Evolutionary conservation across 2,113 vertebrate genomes (phyloP), one percentile per base, ranked within the genome.

Genomic region (Cephalopterus ornatus): DNA sequence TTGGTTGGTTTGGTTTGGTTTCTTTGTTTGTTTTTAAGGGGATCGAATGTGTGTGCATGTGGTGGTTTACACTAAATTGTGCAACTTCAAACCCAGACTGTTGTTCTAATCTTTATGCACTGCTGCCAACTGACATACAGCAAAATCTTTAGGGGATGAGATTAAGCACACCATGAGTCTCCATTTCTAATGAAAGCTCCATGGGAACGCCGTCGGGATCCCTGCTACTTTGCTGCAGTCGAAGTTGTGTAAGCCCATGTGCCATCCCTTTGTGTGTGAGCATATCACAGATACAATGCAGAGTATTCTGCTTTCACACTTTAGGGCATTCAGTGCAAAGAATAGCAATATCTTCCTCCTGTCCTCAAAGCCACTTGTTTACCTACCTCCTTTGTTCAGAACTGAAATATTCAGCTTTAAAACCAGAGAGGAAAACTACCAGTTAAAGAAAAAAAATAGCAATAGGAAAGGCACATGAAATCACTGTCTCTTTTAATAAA

Each of bases 161-260:
- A 93, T 88, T 81, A 95, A 91, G 92, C 56, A 85, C 62, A 35
- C 63, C 20, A 33, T n/a, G 70, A 88, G 58, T 39, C 65, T 96
- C 89, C 53, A 65, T 71, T 78, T 95, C 55, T 89, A 86, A 93
- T 89, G 90, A 62, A 83, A 95, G 86, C 88, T 96, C 92, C 93
- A 78, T 92, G 94, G 91, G 89, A 95, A 95, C 92, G 30, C 67
- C 24, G 2, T 13, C 65, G 74, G 76, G 84, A 93, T 89, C 42
- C 8, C 83, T 92, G 65, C 50, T 89, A n/a, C 75, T 95, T 85
- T 62, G 72, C 75, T 52, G 86, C 62, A 81, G 81, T 52, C 67
- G 6, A 17, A 92, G 61, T 24, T 56, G 76, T 53, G 11, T 37
- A 65, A 91, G 89, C 44, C 65, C 47, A 9, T 42, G 76, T 95